These are phyloP conservation scores for Rattus rattus DNA, from an alignment of 2,113 vertebrate genomes.

Conservation along the genomic window DNA sequence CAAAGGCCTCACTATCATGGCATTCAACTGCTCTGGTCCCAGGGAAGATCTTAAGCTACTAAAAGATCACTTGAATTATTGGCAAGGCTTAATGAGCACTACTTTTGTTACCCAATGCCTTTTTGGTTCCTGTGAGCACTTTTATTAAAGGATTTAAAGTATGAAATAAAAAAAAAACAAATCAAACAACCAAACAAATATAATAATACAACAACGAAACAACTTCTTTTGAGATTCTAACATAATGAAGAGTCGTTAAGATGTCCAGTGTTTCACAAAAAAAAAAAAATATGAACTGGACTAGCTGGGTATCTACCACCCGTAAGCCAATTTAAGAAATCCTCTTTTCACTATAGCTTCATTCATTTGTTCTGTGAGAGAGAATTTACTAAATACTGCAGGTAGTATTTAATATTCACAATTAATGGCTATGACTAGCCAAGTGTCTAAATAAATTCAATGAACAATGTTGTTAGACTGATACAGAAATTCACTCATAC, in stretches of 20 bases:
- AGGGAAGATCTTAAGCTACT: conserved; percentile 86
- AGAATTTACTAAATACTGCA: background rate
- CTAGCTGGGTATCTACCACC: background rate
- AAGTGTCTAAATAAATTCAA: background rate
- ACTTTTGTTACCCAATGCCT: background rate
- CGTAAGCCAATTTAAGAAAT: background rate
- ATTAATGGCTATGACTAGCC: background rate
- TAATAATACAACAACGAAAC: background rate
- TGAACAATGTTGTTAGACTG: background rate
- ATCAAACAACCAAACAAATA: background rate
- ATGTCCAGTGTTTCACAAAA: background rate
- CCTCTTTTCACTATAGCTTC: background rate
- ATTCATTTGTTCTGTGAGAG: background rate
- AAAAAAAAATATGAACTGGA: background rate
- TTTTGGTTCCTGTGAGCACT: background rate
- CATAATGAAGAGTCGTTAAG: background rate
- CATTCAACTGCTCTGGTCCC: conserved; percentile 89
- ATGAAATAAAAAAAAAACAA: background rate
- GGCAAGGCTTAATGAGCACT: background rate
- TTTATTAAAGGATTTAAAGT: conserved; percentile 71
- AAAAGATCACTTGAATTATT: conserved; percentile 75
- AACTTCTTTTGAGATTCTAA: background rate
- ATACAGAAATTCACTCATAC: background rate
- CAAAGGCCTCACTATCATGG: conserved; percentile 87
- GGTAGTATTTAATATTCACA: background rate